These are phyloP conservation scores for Myzus persicae DNA, from an alignment of 1,140 invertebrate genomes.

Conservation along the genomic window DNA sequence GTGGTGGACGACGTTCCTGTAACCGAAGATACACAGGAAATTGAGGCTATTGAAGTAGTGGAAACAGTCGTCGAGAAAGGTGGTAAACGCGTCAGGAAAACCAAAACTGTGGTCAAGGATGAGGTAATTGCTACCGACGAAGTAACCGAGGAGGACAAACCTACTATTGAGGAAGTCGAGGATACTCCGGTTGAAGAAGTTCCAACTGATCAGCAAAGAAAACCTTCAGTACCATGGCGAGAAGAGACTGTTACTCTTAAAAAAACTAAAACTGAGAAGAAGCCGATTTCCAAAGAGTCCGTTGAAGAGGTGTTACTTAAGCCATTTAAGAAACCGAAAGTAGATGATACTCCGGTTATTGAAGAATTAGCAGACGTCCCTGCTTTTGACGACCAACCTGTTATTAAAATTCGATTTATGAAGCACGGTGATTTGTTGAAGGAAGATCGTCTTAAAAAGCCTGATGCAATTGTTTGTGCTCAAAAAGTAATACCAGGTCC, in stretches of 20 bases:
- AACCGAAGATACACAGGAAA: neutral
- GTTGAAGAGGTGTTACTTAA: no score
- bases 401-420: slow-evolving; percentile 33
- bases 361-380: no score
- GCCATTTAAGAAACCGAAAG: no score
- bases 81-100: slow-evolving; percentile 49
- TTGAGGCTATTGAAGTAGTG: neutral
- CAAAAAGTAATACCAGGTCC: neutral
- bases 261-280: no score
- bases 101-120: neutral
- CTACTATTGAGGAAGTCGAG: neutral
- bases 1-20: slow-evolving; percentile 51
- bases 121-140: neutral
- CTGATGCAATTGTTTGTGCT: slow-evolving; percentile 9
- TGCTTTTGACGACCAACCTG: neutral
- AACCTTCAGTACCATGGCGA: no score
- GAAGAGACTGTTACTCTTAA: no score
- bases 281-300: neutral
- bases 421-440: neutral
- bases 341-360: no score
- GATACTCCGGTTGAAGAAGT: neutral
- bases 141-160: neutral
- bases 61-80: neutral
- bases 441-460: neutral
- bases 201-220: neutral